Evolutionary conservation across 35 echinoderm and acorn worm species (phyloP), one percentile per base, ranked within the genome.

Genomic region (Antedon bifida): DNA sequence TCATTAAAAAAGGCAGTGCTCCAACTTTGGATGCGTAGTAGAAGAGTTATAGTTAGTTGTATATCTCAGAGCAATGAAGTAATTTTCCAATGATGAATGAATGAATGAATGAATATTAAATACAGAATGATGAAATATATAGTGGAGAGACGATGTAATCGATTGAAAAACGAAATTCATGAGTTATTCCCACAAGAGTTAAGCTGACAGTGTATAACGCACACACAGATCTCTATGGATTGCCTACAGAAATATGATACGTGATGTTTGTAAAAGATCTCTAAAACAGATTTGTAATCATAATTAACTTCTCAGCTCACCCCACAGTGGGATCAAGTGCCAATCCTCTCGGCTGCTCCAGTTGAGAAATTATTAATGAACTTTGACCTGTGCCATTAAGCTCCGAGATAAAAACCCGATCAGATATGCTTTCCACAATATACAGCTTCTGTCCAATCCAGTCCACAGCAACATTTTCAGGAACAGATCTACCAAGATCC

Each of bases 381-480:
- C 46, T 73, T 44, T 73, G 81, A 14, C 74, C 34, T 1, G 79
- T 31, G 17, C 86, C 86, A 82, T 88, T 45, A 34, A 88, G 29
- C 32, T 88, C 64, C 13, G 34, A 73, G 30, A 88, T 74, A 1
- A 33, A 32, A 0, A 88, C 74, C 31, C 30, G 30, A 11, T 30
- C 33, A 0, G 79, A 11, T 3, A 31, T 31, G 30, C 34, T 34
- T 34, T 82, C 86, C 34, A 82, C n/a, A 31, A 73, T 82, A 73
- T 88, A 88, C 64, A 88, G 30, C 74, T 88, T 88, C 34, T 76
- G 35, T 16, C 46, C 34, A 82, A 88, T 77, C 86, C 86, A 88
- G n/a, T 88, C 86, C 2, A 88, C 79, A 0, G 64, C 79, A 31
- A 83, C 55, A 56, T 56, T 83, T 39, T 80, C 78, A 29, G 78